Evolutionary conservation across 2,797 vertebrate genomes (phyloP).

Genomic region (Mus minutoides): DNA sequence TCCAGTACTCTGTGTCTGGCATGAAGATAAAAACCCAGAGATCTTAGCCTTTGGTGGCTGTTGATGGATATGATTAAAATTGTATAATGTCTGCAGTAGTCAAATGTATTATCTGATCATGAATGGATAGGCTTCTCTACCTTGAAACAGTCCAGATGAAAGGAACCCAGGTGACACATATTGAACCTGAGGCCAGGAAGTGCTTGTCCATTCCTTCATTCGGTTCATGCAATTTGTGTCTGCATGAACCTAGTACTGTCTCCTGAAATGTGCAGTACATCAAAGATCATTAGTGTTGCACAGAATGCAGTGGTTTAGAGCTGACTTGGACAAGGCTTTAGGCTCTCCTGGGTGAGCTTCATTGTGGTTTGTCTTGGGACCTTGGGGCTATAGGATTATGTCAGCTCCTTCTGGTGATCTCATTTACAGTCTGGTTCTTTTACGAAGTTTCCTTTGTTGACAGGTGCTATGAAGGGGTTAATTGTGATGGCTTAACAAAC

Average conservation of each 20-base stretch:
- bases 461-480: background rate
- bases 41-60: conserved; percentile 73
- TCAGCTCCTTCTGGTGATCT: background rate
- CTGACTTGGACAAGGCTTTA: no score
- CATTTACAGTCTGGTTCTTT: background rate
- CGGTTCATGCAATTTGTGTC: background rate
- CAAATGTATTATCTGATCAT: background rate
- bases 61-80: conserved; percentile 62
- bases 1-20: conserved; percentile 83
- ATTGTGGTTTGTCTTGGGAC: background rate
- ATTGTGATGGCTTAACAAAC: background rate
- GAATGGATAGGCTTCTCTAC: background rate
- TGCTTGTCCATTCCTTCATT: background rate
- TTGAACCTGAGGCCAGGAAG: background rate
- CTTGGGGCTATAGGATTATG: background rate
- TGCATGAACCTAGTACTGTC: background rate
- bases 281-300: background rate
- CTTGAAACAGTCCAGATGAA: background rate
- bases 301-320: background rate
- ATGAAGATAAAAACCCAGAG: conserved; percentile 83
- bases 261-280: background rate
- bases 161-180: background rate
- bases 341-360: background rate
- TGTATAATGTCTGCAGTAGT: background rate
- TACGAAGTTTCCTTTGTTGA: background rate